A percentile compares a stretch with the other conserved stretches of the same genome.
phyloP scores from a whole-genome alignment of 2,113 vertebrate species.

The Eptatretus burgeri region DNA sequence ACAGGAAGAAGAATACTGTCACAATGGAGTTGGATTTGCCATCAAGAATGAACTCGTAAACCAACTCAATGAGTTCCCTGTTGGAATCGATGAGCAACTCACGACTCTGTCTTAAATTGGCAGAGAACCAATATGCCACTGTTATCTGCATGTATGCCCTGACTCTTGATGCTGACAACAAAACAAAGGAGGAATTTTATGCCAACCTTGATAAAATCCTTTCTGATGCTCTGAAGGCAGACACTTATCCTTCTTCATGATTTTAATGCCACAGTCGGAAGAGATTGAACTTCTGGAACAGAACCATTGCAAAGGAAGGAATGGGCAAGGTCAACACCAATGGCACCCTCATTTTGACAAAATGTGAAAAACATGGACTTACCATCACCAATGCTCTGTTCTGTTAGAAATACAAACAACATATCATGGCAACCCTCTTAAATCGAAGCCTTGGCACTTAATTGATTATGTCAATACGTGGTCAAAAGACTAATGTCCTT shows the following conservation, averaged over 20 bases:
- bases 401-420: neutral
- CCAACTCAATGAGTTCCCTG: neutral
- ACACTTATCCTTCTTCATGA: neutral
- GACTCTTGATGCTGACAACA: neutral
- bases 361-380: neutral
- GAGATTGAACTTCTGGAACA: slow-evolving; percentile 1
- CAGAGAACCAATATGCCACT: slow-evolving; percentile 4
- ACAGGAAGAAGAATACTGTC: slow-evolving; percentile 5
- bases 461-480: neutral
- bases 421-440: neutral
- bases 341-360: neutral
- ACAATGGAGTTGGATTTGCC: slow-evolving; percentile 5
- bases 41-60: slow-evolving; percentile 7
- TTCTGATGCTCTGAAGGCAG: neutral
- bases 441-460: neutral
- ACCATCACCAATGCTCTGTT: slow-evolving; percentile 1
- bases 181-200: neutral
- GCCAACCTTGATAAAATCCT: slow-evolving; percentile 1
- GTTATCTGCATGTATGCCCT: neutral
- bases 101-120: neutral
- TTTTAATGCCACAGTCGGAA: neutral
- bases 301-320: slow-evolving; percentile 3
- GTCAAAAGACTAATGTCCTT: neutral
- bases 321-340: neutral
- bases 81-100: neutral